Base-by-base conservation (phyloP, 1,140 invertebrate species). In the Triops cancriformis region DNA sequence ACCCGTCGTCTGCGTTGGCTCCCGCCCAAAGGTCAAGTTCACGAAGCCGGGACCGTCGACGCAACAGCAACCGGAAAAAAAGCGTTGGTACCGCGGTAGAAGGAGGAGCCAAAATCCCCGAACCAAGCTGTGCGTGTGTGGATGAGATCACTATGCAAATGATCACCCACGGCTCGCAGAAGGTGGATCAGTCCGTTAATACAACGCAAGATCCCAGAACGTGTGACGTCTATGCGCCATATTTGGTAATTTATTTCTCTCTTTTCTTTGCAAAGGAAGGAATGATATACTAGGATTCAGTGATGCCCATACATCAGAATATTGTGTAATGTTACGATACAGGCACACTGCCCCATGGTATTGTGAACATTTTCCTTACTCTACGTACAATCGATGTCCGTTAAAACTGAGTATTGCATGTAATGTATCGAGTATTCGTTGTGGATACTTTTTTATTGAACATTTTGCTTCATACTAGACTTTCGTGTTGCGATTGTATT, bases 111-210 rank as follows among this genome's bases (percentile, higher is more conserved):
- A 64, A 23, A 37, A 7, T 37, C 31, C 31, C 31, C 14, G 51
- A 64, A 14, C 51, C 51, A 64, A 64, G 18, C 18, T 64, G 51
- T 23, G 51, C 31, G 31, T 7, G 0, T 14, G 23, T 23, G n/a
- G 51, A 64, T 64, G 51, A 64, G 51, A 23, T 64, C 51, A 64
- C 51, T 64, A 64, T 64, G 51, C 51, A 64, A 64, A 64, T 64
- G 51, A 64, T 18, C 23, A 64, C 51, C 51, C 14, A 23, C 51
- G 18, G 51, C 23, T 64, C 23, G 18, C 51, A 64, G 51, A 64
- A 64, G 51, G 51, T 64, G 51, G 51, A 64, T 23, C 51, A 23
- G 51, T 64, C 51, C 31, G 14, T 64, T 14, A 64, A 14, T 64
- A 23, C 18, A 14, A 64, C 51, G 51, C 51, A 23, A 64, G 51